Evolutionary conservation across 2,113 vertebrate species (phyloP), one percentile per base, ranked within the genome.

Genomic region (Centrocercus urophasianus): DNA sequence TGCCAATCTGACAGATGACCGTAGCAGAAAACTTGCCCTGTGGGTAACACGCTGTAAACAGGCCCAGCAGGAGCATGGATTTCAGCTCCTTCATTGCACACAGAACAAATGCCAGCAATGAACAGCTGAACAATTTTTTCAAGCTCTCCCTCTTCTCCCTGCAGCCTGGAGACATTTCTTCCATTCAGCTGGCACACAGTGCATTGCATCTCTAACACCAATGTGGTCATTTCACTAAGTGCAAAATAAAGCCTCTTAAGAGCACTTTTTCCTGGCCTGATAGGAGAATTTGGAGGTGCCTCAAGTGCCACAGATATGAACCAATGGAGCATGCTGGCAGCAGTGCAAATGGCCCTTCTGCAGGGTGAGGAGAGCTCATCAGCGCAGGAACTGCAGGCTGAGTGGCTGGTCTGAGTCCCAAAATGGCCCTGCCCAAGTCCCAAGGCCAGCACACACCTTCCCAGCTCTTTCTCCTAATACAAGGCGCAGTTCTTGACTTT

Each of bases 121-220:
- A 92, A 79, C 89, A 95, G 92, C 86, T 86, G 81, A 90, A 91
- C 61, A 64, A 76, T 61, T 88, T 90, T 95, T 86, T 77, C 89
- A 88, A 94, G 87, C 78, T 47, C 87, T 82, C 47, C 38, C 45
- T 81, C 65, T 95, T 50, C 36, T 70, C 63, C 36, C 38, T 27
- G 57, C 77, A 74, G 78, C 92, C 79, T 61, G 61, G 38, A 89
- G 78, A 72, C 20, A 61, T 56, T 77, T 79, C 52, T 93, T 87
- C 80, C 75, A 59, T 70, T 88, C 0, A 0, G 52, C 43, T 86
- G 86, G 50, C 82, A 80, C 34, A 13, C 8, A 63, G 72, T 76
- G 69, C 43, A 60, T 36, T 88, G 57, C 83, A 45, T 77, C 83
- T 88, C 83, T 93, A 61, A 78, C 76, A 82, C 73, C 76, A 86